phyloP scores from a whole-genome alignment of 2,113 vertebrate genomes.

The Amphiprion percula region DNA sequence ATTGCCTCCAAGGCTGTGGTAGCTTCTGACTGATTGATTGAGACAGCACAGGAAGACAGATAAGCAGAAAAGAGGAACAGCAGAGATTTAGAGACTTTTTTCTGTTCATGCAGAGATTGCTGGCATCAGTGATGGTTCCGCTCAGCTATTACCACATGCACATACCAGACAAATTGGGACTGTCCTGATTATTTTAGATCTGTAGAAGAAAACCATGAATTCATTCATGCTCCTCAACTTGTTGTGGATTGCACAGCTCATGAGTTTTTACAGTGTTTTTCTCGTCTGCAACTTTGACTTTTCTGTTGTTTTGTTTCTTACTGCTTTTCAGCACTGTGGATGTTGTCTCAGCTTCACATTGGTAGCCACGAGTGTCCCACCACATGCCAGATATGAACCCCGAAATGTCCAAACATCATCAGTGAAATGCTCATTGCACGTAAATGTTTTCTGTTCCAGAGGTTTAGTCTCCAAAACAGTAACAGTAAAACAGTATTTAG shows the following conservation, averaged over 20 bases:
- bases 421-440: neutral
- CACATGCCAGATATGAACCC: neutral
- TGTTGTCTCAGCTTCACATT: neutral
- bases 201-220: too few relatives aligned
- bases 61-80: conserved; percentile 9
- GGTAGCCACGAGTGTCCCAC: neutral
- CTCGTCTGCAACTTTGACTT: neutral
- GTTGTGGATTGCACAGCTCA: too few relatives aligned
- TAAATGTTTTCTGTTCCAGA: neutral
- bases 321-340: neutral
- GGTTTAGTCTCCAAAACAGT: neutral
- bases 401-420: conserved; percentile 1
- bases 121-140: neutral
- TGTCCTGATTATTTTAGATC: neutral
- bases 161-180: neutral
- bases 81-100: neutral
- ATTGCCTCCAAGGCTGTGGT: conserved; percentile 13
- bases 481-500: neutral
- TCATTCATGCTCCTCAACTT: too few relatives aligned
- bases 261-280: neutral
- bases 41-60: conserved; percentile 12
- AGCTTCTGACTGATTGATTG: conserved; percentile 24
- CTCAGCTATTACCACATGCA: neutral
- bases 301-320: neutral
- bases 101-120: neutral